Evolutionary conservation across 2,888 invertebrate species (phyloP).

Genomic region (Rhimphoctona megacephalus): DNA sequence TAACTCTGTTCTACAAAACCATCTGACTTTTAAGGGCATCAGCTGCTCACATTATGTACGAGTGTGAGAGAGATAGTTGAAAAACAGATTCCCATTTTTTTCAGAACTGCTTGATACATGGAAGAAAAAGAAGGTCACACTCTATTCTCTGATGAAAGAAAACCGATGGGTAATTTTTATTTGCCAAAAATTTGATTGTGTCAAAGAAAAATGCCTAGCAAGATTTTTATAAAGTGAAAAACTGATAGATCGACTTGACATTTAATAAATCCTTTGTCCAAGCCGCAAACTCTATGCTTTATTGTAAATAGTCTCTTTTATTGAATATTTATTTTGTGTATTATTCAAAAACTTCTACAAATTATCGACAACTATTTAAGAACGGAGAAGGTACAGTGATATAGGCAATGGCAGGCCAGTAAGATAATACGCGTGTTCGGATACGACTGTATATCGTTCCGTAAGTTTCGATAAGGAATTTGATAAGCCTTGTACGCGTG

Average conservation of each 20-base stretch:
- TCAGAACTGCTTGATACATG: background rate
- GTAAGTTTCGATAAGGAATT: conserved; percentile 64
- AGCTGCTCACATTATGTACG: background rate
- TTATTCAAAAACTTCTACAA: background rate
- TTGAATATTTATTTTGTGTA: background rate
- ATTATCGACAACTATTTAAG: background rate
- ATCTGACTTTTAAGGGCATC: background rate
- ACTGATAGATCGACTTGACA: no score
- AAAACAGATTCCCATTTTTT: background rate
- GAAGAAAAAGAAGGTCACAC: background rate
- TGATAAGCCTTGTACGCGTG: conserved; percentile 57
- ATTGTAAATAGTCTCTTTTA: background rate
- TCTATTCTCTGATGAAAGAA: background rate
- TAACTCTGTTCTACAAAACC: no score
- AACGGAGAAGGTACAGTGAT: background rate
- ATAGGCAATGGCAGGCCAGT: background rate
- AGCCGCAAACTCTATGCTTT: no score
- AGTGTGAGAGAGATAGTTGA: background rate
- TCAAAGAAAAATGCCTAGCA: background rate
- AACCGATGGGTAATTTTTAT: background rate
- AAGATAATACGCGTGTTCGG: conserved; percentile 46
- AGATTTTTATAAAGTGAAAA: background rate
- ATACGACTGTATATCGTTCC: conserved; percentile 44
- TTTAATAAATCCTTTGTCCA: no score
- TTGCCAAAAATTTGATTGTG: background rate